Base-by-base conservation (phyloP, 2,888 invertebrate species). In the Entomobrya proxima region DNA sequence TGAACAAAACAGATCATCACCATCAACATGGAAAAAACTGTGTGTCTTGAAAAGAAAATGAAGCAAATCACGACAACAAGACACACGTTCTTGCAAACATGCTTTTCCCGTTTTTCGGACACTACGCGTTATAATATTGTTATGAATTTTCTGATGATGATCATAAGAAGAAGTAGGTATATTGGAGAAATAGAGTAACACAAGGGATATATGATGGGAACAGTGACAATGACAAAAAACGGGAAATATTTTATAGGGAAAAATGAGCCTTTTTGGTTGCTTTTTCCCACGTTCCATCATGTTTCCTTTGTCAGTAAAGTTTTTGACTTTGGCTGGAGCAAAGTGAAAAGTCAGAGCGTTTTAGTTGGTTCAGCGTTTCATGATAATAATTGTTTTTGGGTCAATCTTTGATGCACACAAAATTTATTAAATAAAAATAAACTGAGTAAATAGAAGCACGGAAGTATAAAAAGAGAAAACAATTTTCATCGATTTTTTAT, bases 261-360 rank as follows among this genome's bases (percentile, higher is more conserved):
- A 69, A 69, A 44, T 44, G 69, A 27, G 55, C 55, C 55, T 1
- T 27, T 55, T 55, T 21, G 9, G 24, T 24, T 69, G 5, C 47
- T n/a, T 69, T 69, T 69, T 69, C 69, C 69, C 69, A 69, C 69
- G 44, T 69, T 44, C 47, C 69, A 24, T 69, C 44, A 44, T 24
- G 21, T 24, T 27, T 44, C 24, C 15, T 27, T 15, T 69, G 24
- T 69, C 69, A 69, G 69, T 69, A 18, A 9, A 27, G 24, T 69
- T 67, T 55, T 27, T 69, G 69, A 13, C n/a, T 44, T 15, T 69
- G 27, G 13, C 40, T 40, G 40, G 24, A 40, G 37, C 18, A 21
- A 69, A 7, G 9, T 1, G 27, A n/a, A 32, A 64, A 18, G 67
- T 2, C 3, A n/a, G n/a, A n/a, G n/a, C n/a, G n/a, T n/a, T n/a